These are phyloP conservation scores for Capitulum mitella DNA, from an alignment of 2,888 invertebrate genomes.

Conservation along the genomic window DNA sequence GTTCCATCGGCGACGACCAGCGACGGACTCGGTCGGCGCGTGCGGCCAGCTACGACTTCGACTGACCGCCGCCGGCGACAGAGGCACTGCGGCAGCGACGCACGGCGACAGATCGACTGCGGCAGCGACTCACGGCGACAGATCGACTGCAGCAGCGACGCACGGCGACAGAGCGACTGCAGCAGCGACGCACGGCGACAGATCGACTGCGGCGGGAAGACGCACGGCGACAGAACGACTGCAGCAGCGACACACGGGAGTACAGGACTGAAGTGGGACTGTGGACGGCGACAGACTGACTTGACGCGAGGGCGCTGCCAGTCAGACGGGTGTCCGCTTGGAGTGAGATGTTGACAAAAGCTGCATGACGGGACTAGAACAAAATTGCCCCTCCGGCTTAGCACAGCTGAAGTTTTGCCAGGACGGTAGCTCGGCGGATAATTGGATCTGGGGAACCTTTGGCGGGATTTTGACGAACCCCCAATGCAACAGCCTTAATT, in stretches of 20 bases:
- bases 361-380: not conserved
- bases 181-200: not conserved
- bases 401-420: too few relatives aligned
- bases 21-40: not conserved
- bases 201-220: not conserved
- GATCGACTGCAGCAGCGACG: not conserved
- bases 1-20: not conserved
- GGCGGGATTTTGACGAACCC: not conserved
- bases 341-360: not conserved
- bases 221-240: not conserved
- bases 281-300: not conserved
- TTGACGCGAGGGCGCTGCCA: not conserved
- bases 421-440: too few relatives aligned
- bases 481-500: too few relatives aligned
- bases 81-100: not conserved
- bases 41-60: not conserved
- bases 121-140: not conserved
- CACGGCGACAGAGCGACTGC: not conserved
- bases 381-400: too few relatives aligned
- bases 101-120: not conserved
- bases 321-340: not conserved
- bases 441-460: too few relatives aligned
- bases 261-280: not conserved
- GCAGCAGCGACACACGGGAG: not conserved
- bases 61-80: not conserved